Evolutionary conservation across 1,140 invertebrate species (phyloP).

Genomic region (Conus ventricosus): DNA sequence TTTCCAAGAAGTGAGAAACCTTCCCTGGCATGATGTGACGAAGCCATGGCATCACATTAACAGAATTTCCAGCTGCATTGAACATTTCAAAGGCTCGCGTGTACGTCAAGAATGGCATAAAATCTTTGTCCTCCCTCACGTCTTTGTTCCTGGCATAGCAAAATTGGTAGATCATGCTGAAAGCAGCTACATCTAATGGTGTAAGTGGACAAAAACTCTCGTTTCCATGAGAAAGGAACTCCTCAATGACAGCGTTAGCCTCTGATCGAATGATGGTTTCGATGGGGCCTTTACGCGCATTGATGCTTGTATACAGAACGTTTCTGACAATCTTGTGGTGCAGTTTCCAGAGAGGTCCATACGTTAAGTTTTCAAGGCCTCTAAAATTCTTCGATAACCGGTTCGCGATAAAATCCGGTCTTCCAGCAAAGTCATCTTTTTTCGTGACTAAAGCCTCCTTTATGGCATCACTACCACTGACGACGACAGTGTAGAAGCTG

Average conservation of each 20-base stretch:
- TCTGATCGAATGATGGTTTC: constrained; percentile 44
- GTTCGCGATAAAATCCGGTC: constrained; percentile 46
- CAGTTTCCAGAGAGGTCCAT: constrained; percentile 38
- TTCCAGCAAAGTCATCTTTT: constrained; percentile 50
- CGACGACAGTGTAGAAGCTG: constrained; percentile 46
- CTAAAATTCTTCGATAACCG: constrained; percentile 31
- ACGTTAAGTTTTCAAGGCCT: constrained; percentile 36
- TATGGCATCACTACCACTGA: constrained; percentile 51
- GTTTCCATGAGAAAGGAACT: constrained; percentile 28
- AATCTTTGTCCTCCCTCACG: constrained; percentile 41
- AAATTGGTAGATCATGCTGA: constrained; percentile 52
- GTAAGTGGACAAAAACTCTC: constrained; percentile 45
- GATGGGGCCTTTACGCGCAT: constrained; percentile 31
- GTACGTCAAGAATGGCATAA: constrained; percentile 37
- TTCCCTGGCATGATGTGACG: constrained; percentile 38
- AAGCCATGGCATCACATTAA: constrained; percentile 49
- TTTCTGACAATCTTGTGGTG: constrained; percentile 45
- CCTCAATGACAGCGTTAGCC: constrained; percentile 32
- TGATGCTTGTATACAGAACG: constrained; percentile 42
- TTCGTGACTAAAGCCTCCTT: constrained; percentile 47
- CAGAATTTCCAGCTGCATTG: constrained; percentile 30
- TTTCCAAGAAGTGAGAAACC: constrained; percentile 16
- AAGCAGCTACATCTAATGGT: constrained; percentile 33
- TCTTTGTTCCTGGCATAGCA: constrained; percentile 44
- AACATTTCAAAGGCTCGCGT: constrained; percentile 30